These are phyloP conservation scores for Netelia inedita DNA, from an alignment of 2,888 invertebrate species.

Conservation along the genomic window DNA sequence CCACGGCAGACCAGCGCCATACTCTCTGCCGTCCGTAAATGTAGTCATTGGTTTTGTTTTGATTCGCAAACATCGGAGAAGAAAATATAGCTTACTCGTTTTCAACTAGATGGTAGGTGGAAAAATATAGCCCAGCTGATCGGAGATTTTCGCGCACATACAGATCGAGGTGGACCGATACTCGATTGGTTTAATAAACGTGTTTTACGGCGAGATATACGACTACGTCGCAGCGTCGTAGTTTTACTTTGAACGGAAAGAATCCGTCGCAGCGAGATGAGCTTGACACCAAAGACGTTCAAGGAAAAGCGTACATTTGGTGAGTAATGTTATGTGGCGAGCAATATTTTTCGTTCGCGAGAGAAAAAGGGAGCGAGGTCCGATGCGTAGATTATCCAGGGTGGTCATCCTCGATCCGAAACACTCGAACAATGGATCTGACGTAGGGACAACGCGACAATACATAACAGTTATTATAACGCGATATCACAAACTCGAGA, in stretches of 20 bases:
- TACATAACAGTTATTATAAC: too few relatives aligned
- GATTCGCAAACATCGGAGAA: slow-evolving; percentile 33
- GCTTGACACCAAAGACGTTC: slow-evolving; percentile 78
- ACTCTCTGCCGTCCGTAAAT: too few relatives aligned
- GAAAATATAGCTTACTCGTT: slow-evolving; percentile 16
- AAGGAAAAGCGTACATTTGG: slow-evolving; percentile 82
- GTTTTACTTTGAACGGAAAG: slow-evolving; percentile 18
- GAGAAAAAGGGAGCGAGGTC: too few relatives aligned
- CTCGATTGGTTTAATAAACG: too few relatives aligned
- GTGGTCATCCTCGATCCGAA: too few relatives aligned
- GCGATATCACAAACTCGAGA: too few relatives aligned
- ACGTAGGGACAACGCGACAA: too few relatives aligned
- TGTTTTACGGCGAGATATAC: slow-evolving; percentile 18
- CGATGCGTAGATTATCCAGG: too few relatives aligned
- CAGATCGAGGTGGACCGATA: background rate
- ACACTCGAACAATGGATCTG: too few relatives aligned
- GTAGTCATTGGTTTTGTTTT: slow-evolving; percentile 57
- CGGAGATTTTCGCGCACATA: background rate
- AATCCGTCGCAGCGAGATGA: slow-evolving; percentile 73
- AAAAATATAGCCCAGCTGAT: slow-evolving; percentile 48
- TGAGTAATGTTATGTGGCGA: slow-evolving; percentile 67
- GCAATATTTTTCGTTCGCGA: background rate
- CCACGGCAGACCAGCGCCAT: too few relatives aligned
- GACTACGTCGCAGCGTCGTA: background rate
- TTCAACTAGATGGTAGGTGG: background rate